Conservation (phyloP, 1,140 invertebrate genomes). For the Phymorhynchus buccinoides region DNA sequence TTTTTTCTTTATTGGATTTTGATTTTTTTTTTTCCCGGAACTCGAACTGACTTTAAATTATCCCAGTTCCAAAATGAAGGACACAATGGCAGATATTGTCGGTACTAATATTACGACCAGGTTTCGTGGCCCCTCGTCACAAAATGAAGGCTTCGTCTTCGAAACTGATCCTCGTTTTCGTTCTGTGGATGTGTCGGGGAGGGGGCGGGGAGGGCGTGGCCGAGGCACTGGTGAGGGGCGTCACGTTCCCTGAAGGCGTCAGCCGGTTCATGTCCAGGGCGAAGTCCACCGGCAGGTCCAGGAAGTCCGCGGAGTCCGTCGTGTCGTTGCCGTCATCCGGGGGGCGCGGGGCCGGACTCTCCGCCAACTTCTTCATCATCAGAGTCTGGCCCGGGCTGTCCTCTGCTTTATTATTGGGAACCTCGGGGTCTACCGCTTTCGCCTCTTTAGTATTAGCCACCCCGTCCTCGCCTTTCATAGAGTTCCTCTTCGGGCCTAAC, state of each 20-base stretch:
- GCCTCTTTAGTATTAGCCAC: too few relatives aligned
- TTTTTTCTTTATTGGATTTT: background rate
- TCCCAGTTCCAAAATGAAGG: background rate
- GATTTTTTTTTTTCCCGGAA: too few relatives aligned
- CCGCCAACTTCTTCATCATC: background rate
- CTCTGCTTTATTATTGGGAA: too few relatives aligned
- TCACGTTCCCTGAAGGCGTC: background rate
- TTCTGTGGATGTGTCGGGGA: background rate
- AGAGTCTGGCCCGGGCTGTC: background rate
- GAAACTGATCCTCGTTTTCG: constrained; percentile 23
- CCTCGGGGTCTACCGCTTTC: background rate
- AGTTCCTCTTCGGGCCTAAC: constrained; percentile 38
- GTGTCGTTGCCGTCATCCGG: constrained; percentile 22
- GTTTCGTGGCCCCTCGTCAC: background rate
- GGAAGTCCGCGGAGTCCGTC: background rate
- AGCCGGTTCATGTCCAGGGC: constrained; percentile 35
- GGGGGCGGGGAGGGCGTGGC: constrained; percentile 8
- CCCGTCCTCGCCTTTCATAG: constrained; percentile 40
- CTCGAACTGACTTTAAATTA: background rate
- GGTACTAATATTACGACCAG: background rate
- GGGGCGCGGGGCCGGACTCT: background rate
- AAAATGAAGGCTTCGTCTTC: constrained; percentile 29
- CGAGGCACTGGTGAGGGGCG: constrained; percentile 19
- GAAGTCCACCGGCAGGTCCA: constrained; percentile 29
- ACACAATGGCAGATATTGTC: background rate